Evolutionary conservation across 2,113 vertebrate species (phyloP).

Genomic region (Dasyurus viverrinus): DNA sequence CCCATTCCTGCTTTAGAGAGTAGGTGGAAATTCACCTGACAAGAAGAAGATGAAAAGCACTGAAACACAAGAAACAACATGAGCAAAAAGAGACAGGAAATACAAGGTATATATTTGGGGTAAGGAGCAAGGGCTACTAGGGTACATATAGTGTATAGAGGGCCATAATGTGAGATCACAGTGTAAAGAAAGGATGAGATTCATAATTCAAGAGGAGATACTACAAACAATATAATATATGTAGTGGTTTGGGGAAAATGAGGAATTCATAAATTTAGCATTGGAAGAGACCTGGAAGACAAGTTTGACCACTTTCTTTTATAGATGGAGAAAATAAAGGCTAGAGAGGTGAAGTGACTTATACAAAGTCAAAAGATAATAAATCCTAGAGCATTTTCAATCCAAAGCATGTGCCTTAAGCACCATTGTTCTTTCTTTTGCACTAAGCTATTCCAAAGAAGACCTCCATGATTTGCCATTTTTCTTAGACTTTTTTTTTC

Average conservation of each 20-base stretch:
- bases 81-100: background rate
- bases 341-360: background rate
- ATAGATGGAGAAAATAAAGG: background rate
- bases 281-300: background rate
- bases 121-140: background rate
- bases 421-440: background rate
- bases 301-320: background rate
- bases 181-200: background rate
- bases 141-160: background rate
- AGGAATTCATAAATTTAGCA: background rate
- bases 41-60: background rate
- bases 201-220: background rate
- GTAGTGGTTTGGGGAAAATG: background rate
- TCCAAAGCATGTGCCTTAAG: background rate
- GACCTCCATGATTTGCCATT: background rate
- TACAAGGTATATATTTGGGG: too few species aligned
- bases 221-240: background rate
- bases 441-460: background rate
- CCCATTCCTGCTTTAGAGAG: too few species aligned
- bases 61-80: background rate
- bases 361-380: background rate
- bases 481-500: background rate
- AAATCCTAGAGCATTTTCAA: background rate
- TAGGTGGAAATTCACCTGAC: background rate
- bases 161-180: background rate